These are phyloP conservation scores for Sussaba pulchella DNA, from an alignment of 2,888 invertebrate genomes.

Conservation along the genomic window DNA sequence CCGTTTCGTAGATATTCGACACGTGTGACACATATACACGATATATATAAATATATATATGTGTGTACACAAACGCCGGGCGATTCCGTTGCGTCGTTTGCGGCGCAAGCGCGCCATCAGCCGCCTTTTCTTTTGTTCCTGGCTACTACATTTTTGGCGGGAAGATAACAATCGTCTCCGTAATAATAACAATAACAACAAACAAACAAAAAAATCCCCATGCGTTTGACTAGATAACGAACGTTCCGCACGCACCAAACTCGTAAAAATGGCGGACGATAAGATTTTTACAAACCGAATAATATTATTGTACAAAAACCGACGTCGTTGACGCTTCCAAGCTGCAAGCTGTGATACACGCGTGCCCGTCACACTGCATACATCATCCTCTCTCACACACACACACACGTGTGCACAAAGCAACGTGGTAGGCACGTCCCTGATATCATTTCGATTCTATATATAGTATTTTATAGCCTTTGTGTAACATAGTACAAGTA, in stretches of 20 bases:
- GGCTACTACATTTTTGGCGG: background rate
- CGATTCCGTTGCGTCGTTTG: background rate
- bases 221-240: background rate
- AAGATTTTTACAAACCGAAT: conserved; percentile 7
- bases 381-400: background rate
- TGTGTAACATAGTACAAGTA: conserved; percentile 63
- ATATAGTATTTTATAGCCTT: conserved; percentile 58
- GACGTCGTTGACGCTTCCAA: background rate
- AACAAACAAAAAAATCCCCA: background rate
- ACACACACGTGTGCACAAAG: background rate
- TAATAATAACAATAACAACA: too few relatives aligned
- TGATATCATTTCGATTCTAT: conserved; percentile 58
- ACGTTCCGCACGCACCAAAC: background rate
- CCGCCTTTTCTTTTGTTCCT: conserved; percentile 7
- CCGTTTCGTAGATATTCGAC: background rate
- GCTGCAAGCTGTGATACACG: conserved; percentile 17
- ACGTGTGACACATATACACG: conserved; percentile 1
- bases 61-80: background rate
- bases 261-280: conserved; percentile 1
- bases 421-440: too few relatives aligned
- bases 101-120: conserved; percentile 5
- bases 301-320: conserved; percentile 35
- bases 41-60: too few relatives aligned
- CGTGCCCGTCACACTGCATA: conserved; percentile 34
- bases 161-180: background rate